Evolutionary conservation across 2,888 invertebrate genomes (phyloP), one percentile per base, ranked within the genome.

Genomic region (Andrena marginata): DNA sequence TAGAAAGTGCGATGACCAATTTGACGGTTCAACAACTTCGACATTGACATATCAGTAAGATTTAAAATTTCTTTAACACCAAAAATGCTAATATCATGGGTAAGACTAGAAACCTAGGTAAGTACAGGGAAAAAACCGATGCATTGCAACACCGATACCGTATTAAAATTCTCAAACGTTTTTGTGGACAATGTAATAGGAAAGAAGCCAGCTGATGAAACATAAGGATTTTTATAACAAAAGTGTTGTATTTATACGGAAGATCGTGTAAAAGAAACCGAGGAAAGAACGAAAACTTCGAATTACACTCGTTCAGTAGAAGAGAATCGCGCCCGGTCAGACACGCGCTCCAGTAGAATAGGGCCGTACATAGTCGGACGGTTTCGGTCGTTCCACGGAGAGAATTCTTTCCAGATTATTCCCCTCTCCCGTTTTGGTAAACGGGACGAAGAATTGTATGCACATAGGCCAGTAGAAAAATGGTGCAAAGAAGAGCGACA

Each of bases 11-110:
- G 7, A 10, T 20, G 72, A n/a, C 8, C 23, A 56, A 72, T 77
- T 63, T 64, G 26, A 64, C 33, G 23, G 20, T 60, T 35, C 49
- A 49, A 26, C 49, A 48, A 77, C 33, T 72, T 72, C 10, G 56
- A 59, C 33, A 3, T 26, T 33, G 63, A 33, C 20, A n/a, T 20
- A 51, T 33, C 6, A n/a, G 16, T 13, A 5, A 42, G 42, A 16
- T 42, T 16, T 16, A 0, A 42, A 42, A 42, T 16, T 16, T 13
- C 42, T 4, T 42, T 4, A 16, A 13, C 42, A 16, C 42, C 42
- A 42, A 42, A 16, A 5, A 42, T 42, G 1, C 16, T 5, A 42
- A 42, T 42, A 42, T 42, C 42, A 5, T 16, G 42, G 13, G 42
- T 4, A 42, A 42, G 42, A 42, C 4, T 16, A 42, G 5, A 42